Percentiles rank a stretch among this genome's conserved stretches.
Evolutionary conservation across 2,888 invertebrate genomes (phyloP).

Genomic region (Strigamia crassipes): DNA sequence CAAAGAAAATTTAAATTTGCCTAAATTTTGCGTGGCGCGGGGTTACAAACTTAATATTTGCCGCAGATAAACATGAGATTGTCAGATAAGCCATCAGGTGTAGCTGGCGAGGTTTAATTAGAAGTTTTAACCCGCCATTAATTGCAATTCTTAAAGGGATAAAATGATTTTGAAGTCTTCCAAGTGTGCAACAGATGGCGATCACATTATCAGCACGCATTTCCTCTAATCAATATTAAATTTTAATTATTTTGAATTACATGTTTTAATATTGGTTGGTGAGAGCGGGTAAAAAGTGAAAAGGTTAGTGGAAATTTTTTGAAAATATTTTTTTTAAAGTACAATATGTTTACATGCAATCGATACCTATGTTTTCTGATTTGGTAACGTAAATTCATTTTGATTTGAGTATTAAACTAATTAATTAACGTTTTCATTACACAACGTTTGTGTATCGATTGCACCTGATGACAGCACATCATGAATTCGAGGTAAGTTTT

Average conservation of each 20-base stretch:
- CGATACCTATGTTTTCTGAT: neutral
- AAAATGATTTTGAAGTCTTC: constrained; percentile 1
- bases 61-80: neutral
- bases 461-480: neutral
- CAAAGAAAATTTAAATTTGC: neutral
- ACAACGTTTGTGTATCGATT: constrained; percentile 1
- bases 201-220: constrained; percentile 15
- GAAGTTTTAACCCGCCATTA: constrained; percentile 26
- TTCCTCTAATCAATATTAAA: constrained; percentile 1
- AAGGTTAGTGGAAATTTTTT: neutral
- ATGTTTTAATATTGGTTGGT: neutral
- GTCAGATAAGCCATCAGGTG: neutral
- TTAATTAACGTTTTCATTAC: no score
- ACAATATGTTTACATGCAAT: neutral
- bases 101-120: constrained; percentile 3
- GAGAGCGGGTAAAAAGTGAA: neutral
- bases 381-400: neutral
- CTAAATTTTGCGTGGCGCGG: neutral
- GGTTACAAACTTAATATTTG: neutral
- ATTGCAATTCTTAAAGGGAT: neutral
- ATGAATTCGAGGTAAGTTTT: constrained; percentile 6
- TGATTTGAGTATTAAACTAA: neutral
- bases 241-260: neutral
- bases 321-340: neutral
- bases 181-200: constrained; percentile 8